Evolutionary conservation across 2,888 invertebrate species (phyloP), one percentile per base, ranked within the genome.

Genomic region (Oxystoma pomonae): DNA sequence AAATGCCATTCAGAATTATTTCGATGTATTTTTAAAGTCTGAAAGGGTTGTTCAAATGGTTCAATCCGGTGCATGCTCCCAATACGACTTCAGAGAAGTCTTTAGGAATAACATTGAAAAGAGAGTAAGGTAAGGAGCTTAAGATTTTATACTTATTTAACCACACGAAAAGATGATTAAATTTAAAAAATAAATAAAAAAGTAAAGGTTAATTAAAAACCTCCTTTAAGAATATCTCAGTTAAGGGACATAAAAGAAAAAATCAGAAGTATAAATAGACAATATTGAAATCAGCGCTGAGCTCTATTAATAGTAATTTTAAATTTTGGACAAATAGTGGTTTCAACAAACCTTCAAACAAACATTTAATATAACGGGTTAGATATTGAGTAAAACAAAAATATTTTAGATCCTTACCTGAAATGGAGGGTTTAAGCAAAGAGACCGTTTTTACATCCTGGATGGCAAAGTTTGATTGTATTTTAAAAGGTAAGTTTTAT

Each of bases 401-500:
- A 35, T 35, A 12, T 35, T 35, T 35, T 79, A 91, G 96, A 82
- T 96, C 96, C 77, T 86, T 99, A 77, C 99, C 99, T 70, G 98
- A 99, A 87, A 98, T 99, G 78, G 98, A 99, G 83, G 99, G 99
- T 70, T 83, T 99, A 73, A 98, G 96, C 83, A 99, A 99, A 84
- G 98, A 98, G 83, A 98, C 98, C 55, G 98, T 99, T 53, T 85
- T 98, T 70, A 96, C 96, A 68, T 98, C 98, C 55, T 99, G 99
- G 99, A 91, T 99, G 89, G 96, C 97, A 62, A 99, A 98, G 82
- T 98, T 98, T 81, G 99, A 99, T 83, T 96, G 97, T 81, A 98
- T 99, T 77, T 90, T 97, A 80, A 94, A 94, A 82, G 94, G 94
- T 82, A 67, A 61, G 20, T n/a, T 22, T 53, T 49, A n/a, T n/a